Evolutionary conservation across 2,888 invertebrate species (phyloP).

Genomic region (Sycophila texana): DNA sequence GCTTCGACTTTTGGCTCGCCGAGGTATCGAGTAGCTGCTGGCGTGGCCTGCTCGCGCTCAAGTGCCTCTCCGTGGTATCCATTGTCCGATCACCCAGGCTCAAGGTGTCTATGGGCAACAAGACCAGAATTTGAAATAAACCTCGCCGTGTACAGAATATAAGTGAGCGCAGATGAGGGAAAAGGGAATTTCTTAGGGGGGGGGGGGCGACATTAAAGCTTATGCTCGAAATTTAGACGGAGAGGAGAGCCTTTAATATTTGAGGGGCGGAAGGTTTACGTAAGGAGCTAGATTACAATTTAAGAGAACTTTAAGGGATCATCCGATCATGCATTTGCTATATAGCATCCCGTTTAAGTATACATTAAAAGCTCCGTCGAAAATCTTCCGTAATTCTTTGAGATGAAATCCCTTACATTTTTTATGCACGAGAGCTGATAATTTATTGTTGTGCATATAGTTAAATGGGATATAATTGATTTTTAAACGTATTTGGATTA

Average conservation of each 20-base stretch:
- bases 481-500: too few species aligned
- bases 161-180: background rate
- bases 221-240: background rate
- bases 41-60: conserved; percentile 68
- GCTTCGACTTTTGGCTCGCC: conserved; percentile 64
- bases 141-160: background rate
- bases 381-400: too few species aligned
- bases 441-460: too few species aligned
- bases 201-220: background rate
- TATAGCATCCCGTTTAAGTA: too few species aligned
- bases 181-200: background rate
- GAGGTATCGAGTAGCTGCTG: conserved; percentile 71
- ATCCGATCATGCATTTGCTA: too few species aligned
- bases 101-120: conserved; percentile 69
- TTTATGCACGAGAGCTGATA: too few species aligned
- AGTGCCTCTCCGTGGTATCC: conserved; percentile 69
- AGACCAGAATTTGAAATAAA: conserved; percentile 9
- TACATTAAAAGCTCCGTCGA: too few species aligned
- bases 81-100: conserved; percentile 72
- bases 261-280: background rate
- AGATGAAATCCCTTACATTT: too few species aligned
- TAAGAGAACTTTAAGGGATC: background rate
- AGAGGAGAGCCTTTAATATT: conserved; percentile 7
- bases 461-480: too few species aligned
- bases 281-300: background rate